Evolutionary conservation across 2,113 vertebrate species (phyloP).

Genomic region (human): GRCh38 chr6:54727501-54728000

Average conservation of each 20-base stretch:
- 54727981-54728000: not conserved
- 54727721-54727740: not conserved
- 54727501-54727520: not conserved
- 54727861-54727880: not conserved
- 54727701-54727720: not conserved
- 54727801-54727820: not conserved
- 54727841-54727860: not conserved
- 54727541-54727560: not conserved
- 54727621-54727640: not conserved
- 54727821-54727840: not conserved
- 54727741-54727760: not conserved
- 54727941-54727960: not conserved
- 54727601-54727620: not conserved
- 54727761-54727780: not conserved
- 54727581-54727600: not conserved
- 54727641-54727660: not conserved
- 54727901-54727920: not conserved
- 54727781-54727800: not conserved
- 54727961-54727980: not conserved
- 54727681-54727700: not conserved
- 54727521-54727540: not conserved
- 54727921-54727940: not conserved
- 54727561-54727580: not conserved
- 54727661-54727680: not conserved
- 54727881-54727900: not conserved